A percentile compares a stretch with the other conserved stretches of the same genome.
phyloP scores from a whole-genome alignment of 2,797 vertebrate species.

The Lerista edwardsae region DNA sequence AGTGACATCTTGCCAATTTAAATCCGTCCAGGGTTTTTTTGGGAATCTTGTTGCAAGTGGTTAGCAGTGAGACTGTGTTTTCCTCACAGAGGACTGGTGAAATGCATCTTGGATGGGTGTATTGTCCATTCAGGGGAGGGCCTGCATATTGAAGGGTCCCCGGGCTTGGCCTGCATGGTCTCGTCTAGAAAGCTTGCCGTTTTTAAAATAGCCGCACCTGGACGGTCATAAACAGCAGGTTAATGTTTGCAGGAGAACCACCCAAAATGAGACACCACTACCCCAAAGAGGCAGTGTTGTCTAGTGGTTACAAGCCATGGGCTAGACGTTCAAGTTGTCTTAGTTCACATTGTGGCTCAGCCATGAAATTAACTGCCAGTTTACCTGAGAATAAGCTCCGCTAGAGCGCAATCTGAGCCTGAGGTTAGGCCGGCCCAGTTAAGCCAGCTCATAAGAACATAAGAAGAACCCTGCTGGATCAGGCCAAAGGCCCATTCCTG shows the following conservation, averaged over 20 bases:
- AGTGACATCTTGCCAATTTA: neutral
- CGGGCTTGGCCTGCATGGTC: too few species aligned
- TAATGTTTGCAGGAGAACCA: neutral
- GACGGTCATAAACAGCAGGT: neutral
- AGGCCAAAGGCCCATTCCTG: too few species aligned
- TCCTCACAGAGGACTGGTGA: neutral
- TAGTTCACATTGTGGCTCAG: too few species aligned
- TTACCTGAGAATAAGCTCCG: too few species aligned
- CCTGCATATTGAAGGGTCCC: neutral
- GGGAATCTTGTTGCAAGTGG: neutral
- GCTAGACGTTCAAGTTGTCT: too few species aligned
- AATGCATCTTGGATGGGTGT: neutral
- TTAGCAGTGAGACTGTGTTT: neutral
- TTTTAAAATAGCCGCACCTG: neutral
- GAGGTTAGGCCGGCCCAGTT: too few species aligned
- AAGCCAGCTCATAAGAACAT: too few species aligned
- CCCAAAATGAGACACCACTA: neutral
- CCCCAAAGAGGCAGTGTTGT: too few species aligned
- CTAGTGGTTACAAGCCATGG: too few species aligned
- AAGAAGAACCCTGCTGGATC: too few species aligned
- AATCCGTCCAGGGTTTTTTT: neutral
- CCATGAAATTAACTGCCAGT: too few species aligned
- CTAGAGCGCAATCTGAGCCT: too few species aligned
- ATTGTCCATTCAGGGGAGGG: neutral
- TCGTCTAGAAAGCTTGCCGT: neutral